Evolutionary conservation across 2,888 invertebrate genomes (phyloP).

Genomic region (Dendrolimus pini): DNA sequence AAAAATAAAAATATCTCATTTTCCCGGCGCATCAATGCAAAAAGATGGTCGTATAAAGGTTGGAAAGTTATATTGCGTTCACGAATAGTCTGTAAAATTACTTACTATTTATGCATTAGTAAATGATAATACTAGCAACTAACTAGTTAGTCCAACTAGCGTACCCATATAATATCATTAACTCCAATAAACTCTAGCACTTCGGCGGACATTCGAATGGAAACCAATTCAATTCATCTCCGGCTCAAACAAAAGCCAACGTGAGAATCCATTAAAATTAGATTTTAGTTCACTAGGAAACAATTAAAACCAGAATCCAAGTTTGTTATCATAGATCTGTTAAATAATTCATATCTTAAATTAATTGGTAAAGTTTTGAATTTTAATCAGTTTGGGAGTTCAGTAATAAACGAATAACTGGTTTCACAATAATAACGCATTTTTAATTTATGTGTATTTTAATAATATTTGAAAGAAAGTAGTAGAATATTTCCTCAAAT

Average conservation of each 20-base stretch:
- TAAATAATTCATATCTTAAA: not conserved
- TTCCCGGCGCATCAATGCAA: no score
- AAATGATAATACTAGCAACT: no score
- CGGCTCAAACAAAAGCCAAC: constrained; percentile 26
- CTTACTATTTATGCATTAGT: no score
- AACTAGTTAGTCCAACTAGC: no score
- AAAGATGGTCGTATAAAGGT: no score
- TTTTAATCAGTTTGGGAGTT: not conserved
- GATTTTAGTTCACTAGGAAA: constrained; percentile 31
- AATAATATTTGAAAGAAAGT: no score
- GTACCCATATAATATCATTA: not conserved
- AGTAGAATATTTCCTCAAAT: no score
- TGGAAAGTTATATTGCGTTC: no score
- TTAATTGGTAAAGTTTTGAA: not conserved
- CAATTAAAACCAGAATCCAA: constrained; percentile 29
- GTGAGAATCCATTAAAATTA: constrained; percentile 32
- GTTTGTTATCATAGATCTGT: not conserved
- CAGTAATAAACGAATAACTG: not conserved
- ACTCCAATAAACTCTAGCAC: not conserved
- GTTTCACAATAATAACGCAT: no score
- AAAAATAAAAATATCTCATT: no score
- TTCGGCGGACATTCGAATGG: not conserved
- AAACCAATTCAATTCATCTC: constrained; percentile 22
- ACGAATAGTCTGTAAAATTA: no score
- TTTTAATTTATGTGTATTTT: no score